Evolutionary conservation across 2,888 invertebrate species (phyloP).

Genomic region (Drosophila meridiana): DNA sequence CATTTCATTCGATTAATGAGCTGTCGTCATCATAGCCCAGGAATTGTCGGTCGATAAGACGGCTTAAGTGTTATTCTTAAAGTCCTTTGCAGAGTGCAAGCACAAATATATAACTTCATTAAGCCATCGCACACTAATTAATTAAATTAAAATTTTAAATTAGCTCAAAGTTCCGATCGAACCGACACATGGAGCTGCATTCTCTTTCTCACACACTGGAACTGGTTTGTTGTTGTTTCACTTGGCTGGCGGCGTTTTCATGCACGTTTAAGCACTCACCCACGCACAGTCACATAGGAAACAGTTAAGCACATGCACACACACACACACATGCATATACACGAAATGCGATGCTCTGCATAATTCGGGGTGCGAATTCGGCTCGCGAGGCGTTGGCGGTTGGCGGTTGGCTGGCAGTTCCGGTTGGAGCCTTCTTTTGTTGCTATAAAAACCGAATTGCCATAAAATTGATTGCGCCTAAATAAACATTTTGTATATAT

Average conservation of each 20-base stretch:
- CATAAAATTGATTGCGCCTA: constrained; percentile 79
- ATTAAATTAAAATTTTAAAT: constrained; percentile 77
- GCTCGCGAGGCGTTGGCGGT: constrained; percentile 18
- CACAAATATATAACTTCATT: constrained; percentile 26
- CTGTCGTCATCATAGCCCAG: not conserved
- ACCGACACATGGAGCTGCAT: constrained; percentile 14
- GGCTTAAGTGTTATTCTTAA: too few species aligned
- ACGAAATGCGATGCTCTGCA: constrained; percentile 55
- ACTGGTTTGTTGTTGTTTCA: constrained; percentile 15
- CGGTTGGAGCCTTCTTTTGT: constrained; percentile 31
- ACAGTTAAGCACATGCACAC: constrained; percentile 30
- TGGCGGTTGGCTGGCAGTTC: constrained; percentile 1
- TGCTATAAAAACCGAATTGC: constrained; percentile 65
- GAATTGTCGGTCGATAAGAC: not conserved
- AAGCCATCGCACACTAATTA: constrained; percentile 61
- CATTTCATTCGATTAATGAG: not conserved
- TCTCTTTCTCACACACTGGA: not conserved
- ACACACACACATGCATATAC: constrained; percentile 12
- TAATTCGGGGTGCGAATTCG: constrained; percentile 62
- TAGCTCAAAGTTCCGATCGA: constrained; percentile 65
- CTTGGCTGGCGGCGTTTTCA: constrained; percentile 59
- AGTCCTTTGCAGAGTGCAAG: not conserved
- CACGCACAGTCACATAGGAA: constrained; percentile 19
- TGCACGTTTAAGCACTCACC: constrained; percentile 66
- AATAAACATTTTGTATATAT: constrained; percentile 71